Base-by-base conservation (phyloP, 2,888 invertebrate genomes). In the Metopia argyrocephala region DNA sequence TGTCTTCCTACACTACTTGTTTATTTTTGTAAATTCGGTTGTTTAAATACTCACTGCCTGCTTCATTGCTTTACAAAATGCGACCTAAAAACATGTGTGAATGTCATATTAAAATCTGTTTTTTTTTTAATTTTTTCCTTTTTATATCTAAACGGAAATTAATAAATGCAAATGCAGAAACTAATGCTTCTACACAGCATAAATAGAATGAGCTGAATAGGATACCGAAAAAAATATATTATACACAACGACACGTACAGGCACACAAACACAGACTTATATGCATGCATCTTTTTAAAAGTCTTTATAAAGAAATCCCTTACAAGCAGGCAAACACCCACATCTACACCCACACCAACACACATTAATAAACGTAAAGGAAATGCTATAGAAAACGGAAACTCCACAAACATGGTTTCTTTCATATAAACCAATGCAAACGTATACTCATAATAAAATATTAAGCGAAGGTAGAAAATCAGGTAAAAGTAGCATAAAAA, bases 71-170 rank as follows among this genome's bases (percentile, higher is more conserved):
- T 38, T 38, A 12, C n/a, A n/a, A 73, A 65, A 48, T 61, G 54
- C 46, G 46, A 3, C 66, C 59, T 23, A 56, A 50, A 21, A 69
- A 7, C 59, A 69, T 52, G 56, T 38, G 18, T 66, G 62, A 62
- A 64, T 81, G 76, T 74, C 73, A 70, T 74, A 76, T 78, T 50
- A 54, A 81, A 81, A 81, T 74, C 54, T 74, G 76, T 81, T 54
- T 79, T 31, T 31, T 0, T 7, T 31, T 31, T 2, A 12, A 3
- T 31, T 12, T 31, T 31, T 38, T 38, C 15, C 15, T 15, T 12
- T 15, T 3, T 38, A 73, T 61, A 68, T 50, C 76, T 78, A 74
- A 81, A 81, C 76, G 76, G 80, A 81, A 81, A 81, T 81, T 81
- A 81, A 81, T 76, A 81, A 81, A 81, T 78, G 80, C 74, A 81